Evolutionary conservation across 1,140 invertebrate species (phyloP), one percentile per base, ranked within the genome.

Genomic region (Anadara kagoshimensis): DNA sequence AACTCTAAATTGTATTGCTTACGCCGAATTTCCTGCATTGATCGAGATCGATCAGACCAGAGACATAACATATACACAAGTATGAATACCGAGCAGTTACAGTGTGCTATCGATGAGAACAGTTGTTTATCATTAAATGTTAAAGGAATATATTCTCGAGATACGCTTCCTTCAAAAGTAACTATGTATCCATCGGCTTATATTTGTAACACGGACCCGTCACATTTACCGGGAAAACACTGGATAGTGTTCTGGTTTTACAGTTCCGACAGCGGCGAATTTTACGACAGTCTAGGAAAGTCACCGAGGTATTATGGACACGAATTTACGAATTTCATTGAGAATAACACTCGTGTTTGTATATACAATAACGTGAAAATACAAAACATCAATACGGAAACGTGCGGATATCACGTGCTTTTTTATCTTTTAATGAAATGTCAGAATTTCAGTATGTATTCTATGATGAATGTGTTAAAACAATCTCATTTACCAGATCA

Each of bases 321-420:
- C 14, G 10, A 70, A 44, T 63, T 63, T 5, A 7, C 47, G 36
- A 58, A 65, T 16, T 64, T 72, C 29, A 57, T 70, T 63, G 45
- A 59, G 59, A 61, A 51, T 36, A 63, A 63, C 49, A 70, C n/a
- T 26, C 14, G 12, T 51, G 43, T 5, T 16, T 61, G 56, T 51
- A 41, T n/a, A 11, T 70, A 54, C 43, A 62, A 4, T 43, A 14
- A 26, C 22, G 54, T 43, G 62, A 24, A 24, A 54, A 18, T 70
- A 20, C 68, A 70, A 63, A 44, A 58, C 10, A 20, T 8, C 29
- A 16, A 53, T 24, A 62, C 68, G 14, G 47, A 63, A n/a, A 29
- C 58, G n/a, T 72, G 69, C 57, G 69, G 69, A n/a, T 24, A 58
- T 58, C 58, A 72, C 58, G 69, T 65, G 20, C 24, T 72, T 1